Evolutionary conservation across 2,797 vertebrate species (phyloP), one percentile per base, ranked within the genome.

Genomic region (Monodelphis domestica): DNA sequence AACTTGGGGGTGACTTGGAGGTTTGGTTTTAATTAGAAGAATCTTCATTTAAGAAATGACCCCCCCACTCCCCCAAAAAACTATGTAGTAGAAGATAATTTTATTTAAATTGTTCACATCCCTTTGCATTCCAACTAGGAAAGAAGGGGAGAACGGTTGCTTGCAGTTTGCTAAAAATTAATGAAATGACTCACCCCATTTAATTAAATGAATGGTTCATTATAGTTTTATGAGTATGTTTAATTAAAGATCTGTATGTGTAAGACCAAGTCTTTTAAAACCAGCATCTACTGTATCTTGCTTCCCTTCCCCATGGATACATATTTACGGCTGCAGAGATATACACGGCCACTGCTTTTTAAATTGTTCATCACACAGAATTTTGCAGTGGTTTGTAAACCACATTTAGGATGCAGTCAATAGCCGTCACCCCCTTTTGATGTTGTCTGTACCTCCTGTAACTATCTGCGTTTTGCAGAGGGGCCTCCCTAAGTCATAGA

Each of bases 181-280:
- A 98, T 97, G 97, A 98, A 98, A 98, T 97, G 96, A 96, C 95
- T 98, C 97, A 97, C 95, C 97, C 96, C 96, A 94, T 97, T 97
- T 98, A 98, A 98, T 98, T 97, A 98, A 98, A 96, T 96, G 96
- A 98, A 97, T 12, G 54, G 94, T 94, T 98, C 59, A 1, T 97
- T 98, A 96, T 93, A 94, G 96, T 95, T 97, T 98, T 97, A 97
- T 95, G 96, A 97, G 94, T 97, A 96, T 96, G 96, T 97, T 98
- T 98, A 97, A 97, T 98, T 98, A 98, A 98, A 98, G 97, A 97
- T 97, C 97, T 97, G 95, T 95, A 95, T 97, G 97, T 97, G 96
- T 88, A 95, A 97, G 94, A 97, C 93, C 96, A 96, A 92, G 97
- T 93, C 96, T 98, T 94, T 96, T 95, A 93, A 96, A 90, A 88